A percentile compares a stretch with the other conserved stretches of the same genome.
Conservation (phyloP, 2,888 invertebrate species). For the Pyrrhosoma nymphula region DNA sequence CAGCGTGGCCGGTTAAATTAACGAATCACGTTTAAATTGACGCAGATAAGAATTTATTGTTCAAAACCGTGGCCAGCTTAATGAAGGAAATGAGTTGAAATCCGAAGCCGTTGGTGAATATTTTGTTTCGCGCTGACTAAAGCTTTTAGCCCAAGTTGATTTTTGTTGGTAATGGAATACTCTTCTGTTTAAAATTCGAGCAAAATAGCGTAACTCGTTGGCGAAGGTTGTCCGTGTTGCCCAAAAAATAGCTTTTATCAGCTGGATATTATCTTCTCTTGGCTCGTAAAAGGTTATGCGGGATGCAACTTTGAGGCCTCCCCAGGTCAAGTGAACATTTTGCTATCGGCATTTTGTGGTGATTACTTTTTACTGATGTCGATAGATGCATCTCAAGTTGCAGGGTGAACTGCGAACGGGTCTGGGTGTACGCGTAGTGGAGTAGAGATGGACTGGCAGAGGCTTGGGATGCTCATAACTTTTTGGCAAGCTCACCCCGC, state of each 20-base stretch:
- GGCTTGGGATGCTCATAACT: no score
- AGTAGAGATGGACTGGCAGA: not conserved
- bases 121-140: not conserved
- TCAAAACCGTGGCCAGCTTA: not conserved
- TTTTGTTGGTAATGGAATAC: not conserved
- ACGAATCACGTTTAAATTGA: conserved; percentile 14
- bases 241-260: not conserved
- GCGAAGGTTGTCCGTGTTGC: not conserved
- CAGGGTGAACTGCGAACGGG: not conserved
- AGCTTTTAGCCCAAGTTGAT: not conserved
- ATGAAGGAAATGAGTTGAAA: conserved; percentile 1
- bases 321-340: not conserved
- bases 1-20: not conserved
- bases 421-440: not conserved
- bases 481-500: not conserved
- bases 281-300: not conserved
- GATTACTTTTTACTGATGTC: not conserved
- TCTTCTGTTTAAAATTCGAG: not conserved
- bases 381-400: not conserved
- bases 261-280: not conserved
- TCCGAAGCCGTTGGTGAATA: not conserved
- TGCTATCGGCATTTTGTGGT: no score
- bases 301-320: not conserved
- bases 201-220: not conserved
- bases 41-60: conserved; percentile 36